A percentile compares a stretch with the other conserved stretches of the same genome.
Conservation (phyloP, 2,888 invertebrate species). For the Subacronicta megacephala region DNA sequence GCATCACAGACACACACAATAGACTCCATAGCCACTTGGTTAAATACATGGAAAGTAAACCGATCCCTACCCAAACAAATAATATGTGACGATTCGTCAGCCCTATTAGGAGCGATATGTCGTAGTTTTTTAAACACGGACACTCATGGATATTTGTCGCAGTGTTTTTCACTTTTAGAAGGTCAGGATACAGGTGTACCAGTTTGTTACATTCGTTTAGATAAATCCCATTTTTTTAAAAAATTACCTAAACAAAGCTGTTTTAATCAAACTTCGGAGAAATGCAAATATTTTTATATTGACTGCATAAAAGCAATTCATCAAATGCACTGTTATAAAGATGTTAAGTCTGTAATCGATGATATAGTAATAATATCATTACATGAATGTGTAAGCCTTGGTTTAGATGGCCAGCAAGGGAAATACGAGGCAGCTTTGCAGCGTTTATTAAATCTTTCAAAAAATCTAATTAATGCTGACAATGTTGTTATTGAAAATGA, state of each 20-base stretch:
- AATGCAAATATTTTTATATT: conserved; percentile 35
- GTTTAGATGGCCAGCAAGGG: too few species aligned
- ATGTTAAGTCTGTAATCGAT: conserved; percentile 31
- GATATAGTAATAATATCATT: conserved; percentile 31
- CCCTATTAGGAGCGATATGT: conserved; percentile 28
- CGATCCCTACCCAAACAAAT: conserved; percentile 30
- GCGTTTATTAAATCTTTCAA: too few species aligned
- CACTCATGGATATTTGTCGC: conserved; percentile 26
- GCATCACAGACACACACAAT: conserved; percentile 31
- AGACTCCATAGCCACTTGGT: conserved; percentile 31
- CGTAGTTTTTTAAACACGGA: conserved; percentile 25
- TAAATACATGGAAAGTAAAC: conserved; percentile 18
- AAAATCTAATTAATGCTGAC: too few species aligned
- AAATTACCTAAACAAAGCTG: conserved; percentile 31
- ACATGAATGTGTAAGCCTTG: conserved; percentile 20
- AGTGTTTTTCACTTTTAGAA: conserved; percentile 24
- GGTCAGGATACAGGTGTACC: conserved; percentile 11
- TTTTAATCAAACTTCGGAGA: conserved; percentile 26
- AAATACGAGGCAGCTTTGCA: conserved; percentile 16
- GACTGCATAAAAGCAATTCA: conserved; percentile 29
- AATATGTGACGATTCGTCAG: conserved; percentile 35
- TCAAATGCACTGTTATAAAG: conserved; percentile 21
- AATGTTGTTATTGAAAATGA: too few species aligned
- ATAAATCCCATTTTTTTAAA: conserved; percentile 37
- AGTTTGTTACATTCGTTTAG: conserved; percentile 29